phyloP scores from a whole-genome alignment of 2,113 vertebrate genomes.

The Mastomys coucha region DNA sequence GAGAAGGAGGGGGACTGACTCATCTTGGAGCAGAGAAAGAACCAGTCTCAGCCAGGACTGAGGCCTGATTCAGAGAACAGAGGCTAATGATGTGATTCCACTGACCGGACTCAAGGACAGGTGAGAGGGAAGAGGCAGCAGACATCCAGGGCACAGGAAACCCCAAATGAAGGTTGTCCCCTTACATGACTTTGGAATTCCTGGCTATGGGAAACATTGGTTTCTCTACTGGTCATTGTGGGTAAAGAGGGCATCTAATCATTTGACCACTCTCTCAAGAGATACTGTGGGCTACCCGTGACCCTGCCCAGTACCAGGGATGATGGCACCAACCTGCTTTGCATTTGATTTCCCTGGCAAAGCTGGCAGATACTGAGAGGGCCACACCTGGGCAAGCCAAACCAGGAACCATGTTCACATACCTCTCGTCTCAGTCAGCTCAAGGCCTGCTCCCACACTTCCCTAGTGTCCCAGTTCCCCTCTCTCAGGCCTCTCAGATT shows the following conservation, averaged over 20 bases:
- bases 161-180: neutral
- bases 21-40: neutral
- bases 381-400: neutral
- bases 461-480: neutral
- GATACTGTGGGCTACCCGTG: neutral
- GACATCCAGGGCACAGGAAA: neutral
- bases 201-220: neutral
- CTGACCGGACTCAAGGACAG: no score
- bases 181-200: neutral
- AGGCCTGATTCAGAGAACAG: neutral
- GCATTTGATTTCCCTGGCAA: slow-evolving; percentile 60
- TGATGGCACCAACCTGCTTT: neutral
- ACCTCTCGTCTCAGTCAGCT: neutral
- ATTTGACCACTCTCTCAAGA: neutral
- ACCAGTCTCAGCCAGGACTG: neutral
- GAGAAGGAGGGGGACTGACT: neutral
- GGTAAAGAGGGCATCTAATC: neutral
- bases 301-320: neutral
- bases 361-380: neutral
- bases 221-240: neutral
- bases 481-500: neutral
- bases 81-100: neutral
- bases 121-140: neutral
- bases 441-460: neutral
- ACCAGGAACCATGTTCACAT: neutral